Conservation (phyloP, 2,888 invertebrate species). For the Amphimallon solstitiale region DNA sequence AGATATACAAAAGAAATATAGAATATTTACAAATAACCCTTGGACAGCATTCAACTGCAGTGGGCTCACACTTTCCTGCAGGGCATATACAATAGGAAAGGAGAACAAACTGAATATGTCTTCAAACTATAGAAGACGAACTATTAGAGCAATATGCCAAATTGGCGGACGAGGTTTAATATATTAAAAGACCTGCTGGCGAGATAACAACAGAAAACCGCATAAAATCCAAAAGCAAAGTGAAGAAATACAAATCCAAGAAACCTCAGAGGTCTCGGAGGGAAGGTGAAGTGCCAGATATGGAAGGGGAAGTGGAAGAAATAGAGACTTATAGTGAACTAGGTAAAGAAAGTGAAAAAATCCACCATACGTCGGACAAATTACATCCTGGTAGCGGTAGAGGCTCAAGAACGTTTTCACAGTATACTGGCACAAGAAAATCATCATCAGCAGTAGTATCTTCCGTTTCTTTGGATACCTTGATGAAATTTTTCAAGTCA, state of each 20-base stretch:
- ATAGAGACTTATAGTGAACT: not conserved
- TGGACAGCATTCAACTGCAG: conserved; percentile 61
- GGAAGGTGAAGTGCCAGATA: conserved; percentile 27
- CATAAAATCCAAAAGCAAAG: conserved; percentile 8
- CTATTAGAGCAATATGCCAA: conserved; percentile 60
- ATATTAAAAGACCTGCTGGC: conserved; percentile 5
- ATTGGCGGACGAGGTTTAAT: conserved; percentile 46
- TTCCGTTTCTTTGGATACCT: conserved; percentile 51
- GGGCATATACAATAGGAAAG: conserved; percentile 56
- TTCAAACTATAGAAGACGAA: conserved; percentile 59
- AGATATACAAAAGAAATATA: too few relatives aligned
- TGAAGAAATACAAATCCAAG: conserved; percentile 11
- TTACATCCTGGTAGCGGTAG: conserved; percentile 23
- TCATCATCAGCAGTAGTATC: conserved; percentile 37
- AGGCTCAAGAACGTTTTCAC: conserved; percentile 6
- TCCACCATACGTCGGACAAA: conserved; percentile 26
- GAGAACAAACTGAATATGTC: conserved; percentile 60
- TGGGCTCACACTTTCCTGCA: conserved; percentile 62
- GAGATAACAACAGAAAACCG: not conserved
- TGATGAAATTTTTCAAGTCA: conserved; percentile 56
- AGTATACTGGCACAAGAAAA: conserved; percentile 9
- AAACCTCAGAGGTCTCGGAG: conserved; percentile 4
- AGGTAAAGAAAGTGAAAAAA: not conserved
- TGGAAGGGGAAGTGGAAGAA: conserved; percentile 44
- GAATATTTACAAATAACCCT: too few relatives aligned